Evolutionary conservation across 2,888 invertebrate genomes (phyloP).

Genomic region (Eilema depressum): DNA sequence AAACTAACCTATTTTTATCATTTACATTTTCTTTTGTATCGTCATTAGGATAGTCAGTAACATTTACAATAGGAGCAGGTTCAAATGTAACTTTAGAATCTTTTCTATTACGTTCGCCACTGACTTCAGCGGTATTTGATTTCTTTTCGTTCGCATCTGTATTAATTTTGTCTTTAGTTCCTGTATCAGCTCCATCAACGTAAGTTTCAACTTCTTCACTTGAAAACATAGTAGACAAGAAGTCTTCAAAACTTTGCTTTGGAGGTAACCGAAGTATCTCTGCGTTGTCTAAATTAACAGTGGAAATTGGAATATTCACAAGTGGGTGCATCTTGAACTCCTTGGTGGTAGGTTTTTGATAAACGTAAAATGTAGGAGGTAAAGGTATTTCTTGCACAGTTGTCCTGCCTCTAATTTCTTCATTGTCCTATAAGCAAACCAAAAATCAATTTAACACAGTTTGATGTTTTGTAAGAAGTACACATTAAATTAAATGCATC

Average conservation of each 20-base stretch:
- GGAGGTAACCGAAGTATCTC: background rate
- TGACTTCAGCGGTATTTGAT: background rate
- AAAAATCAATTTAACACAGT: background rate
- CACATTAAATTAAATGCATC: no score
- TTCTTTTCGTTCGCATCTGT: no score
- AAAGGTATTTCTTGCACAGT: background rate
- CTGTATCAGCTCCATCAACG: background rate
- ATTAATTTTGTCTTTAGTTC: background rate
- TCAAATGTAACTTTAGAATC: background rate
- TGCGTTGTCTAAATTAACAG: background rate
- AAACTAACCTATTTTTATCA: background rate
- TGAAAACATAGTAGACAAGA: slow-evolving; percentile 8
- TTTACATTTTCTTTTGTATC: background rate
- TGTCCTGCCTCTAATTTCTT: background rate
- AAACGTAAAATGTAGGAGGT: no score
- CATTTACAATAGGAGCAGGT: background rate
- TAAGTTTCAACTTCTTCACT: slow-evolving; percentile 8
- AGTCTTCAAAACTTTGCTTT: background rate
- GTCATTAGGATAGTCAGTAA: background rate
- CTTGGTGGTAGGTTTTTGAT: background rate
- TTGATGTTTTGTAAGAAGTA: no score
- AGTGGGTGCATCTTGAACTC: background rate
- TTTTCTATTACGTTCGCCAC: background rate
- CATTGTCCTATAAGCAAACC: background rate
- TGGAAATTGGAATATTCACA: background rate